Evolutionary conservation across 1,140 invertebrate genomes (phyloP).

Genomic region (Atta cephalotes): DNA sequence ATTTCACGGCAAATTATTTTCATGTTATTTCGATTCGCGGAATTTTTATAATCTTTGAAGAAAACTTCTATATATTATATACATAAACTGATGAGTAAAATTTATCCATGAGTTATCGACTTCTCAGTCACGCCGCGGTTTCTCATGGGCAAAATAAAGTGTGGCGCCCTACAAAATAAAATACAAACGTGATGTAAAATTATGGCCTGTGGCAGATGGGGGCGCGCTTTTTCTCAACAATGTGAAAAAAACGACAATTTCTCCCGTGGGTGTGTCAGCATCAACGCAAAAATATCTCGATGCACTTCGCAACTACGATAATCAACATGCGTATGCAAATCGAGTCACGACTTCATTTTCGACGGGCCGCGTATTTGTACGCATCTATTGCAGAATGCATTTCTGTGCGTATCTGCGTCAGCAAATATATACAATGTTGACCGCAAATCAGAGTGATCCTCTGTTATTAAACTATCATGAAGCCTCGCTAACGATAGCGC

Average conservation of each 20-base stretch:
- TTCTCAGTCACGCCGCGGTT: background rate
- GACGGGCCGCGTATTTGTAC: background rate
- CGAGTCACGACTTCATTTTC: conserved; percentile 21
- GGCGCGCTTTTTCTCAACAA: background rate
- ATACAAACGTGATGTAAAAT: conserved; percentile 14
- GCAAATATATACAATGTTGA: background rate
- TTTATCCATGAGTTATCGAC: background rate
- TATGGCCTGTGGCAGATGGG: background rate
- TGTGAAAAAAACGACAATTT: conserved; percentile 35
- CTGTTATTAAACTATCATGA: conserved; percentile 32
- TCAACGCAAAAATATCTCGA: conserved; percentile 7
- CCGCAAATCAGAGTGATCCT: conserved; percentile 15
- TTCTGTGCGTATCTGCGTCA: background rate
- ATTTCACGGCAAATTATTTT: background rate
- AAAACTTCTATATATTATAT: background rate
- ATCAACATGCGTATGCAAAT: conserved; percentile 33
- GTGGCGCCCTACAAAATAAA: conserved; percentile 8
- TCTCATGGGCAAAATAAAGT: conserved; percentile 35
- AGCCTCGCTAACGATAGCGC: background rate
- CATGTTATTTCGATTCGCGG: background rate
- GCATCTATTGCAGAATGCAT: background rate
- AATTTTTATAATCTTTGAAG: background rate
- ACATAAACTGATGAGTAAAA: background rate
- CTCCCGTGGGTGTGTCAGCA: background rate
- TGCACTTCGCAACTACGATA: background rate